Percentiles rank a stretch among this genome's conserved stretches.
phyloP scores from a whole-genome alignment of 2,888 invertebrate genomes.

The Oegoconia quadripuncta region DNA sequence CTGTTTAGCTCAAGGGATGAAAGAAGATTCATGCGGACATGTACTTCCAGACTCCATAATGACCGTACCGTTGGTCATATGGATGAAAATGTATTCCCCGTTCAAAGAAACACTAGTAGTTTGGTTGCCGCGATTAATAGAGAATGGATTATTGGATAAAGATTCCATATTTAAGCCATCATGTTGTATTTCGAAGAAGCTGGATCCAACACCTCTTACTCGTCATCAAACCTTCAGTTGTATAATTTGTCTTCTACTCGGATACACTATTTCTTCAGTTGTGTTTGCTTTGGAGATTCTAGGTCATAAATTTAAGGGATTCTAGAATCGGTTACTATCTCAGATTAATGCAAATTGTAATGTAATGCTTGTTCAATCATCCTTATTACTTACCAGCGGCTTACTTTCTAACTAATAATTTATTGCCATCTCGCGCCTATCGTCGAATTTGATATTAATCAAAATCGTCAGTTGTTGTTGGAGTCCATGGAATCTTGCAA shows the following conservation, averaged over 20 bases:
- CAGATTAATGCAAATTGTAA: too few relatives aligned
- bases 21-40: conserved; percentile 53
- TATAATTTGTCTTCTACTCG: conserved; percentile 43
- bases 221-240: conserved; percentile 47
- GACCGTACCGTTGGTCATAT: conserved; percentile 53
- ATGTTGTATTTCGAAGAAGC: conserved; percentile 22
- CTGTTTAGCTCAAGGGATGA: conserved; percentile 45
- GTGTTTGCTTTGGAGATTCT: conserved; percentile 45
- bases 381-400: too few relatives aligned
- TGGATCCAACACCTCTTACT: conserved; percentile 47
- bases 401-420: too few relatives aligned
- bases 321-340: too few relatives aligned
- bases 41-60: conserved; percentile 54
- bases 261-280: conserved; percentile 36
- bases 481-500: too few relatives aligned
- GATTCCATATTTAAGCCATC: conserved; percentile 32
- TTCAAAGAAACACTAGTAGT: conserved; percentile 35
- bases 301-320: conserved; percentile 25
- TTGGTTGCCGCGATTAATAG: conserved; percentile 54
- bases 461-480: too few relatives aligned
- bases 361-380: too few relatives aligned
- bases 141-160: conserved; percentile 48
- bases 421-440: too few relatives aligned
- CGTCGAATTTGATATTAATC: too few relatives aligned
- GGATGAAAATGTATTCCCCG: conserved; percentile 53